phyloP scores from a whole-genome alignment of 2,113 vertebrate species.

The Vireo altiloquus region DNA sequence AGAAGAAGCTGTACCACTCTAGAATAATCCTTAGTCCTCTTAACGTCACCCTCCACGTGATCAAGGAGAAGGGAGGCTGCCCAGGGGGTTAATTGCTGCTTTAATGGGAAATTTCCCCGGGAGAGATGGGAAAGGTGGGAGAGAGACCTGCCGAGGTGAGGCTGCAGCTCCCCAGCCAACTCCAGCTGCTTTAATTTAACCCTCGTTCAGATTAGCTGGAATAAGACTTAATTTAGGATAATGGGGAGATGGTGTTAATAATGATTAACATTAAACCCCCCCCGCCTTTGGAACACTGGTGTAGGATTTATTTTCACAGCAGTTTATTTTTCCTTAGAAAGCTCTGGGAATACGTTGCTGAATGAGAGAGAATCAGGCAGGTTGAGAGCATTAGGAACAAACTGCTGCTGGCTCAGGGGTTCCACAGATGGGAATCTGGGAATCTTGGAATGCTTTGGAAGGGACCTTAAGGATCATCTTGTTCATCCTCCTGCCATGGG shows the following conservation, averaged over 20 bases:
- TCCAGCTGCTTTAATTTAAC: background rate
- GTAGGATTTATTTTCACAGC: background rate
- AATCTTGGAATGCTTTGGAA: background rate
- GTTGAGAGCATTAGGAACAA: background rate
- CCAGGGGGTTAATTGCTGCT: background rate
- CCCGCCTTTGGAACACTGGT: background rate
- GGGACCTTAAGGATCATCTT: background rate
- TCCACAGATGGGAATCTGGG: background rate
- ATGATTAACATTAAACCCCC: background rate
- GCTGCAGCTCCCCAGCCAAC: background rate
- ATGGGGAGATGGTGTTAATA: background rate
- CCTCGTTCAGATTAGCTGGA: background rate
- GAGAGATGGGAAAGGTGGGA: background rate
- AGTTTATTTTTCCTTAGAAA: background rate
- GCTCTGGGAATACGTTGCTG: background rate
- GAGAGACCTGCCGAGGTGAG: background rate
- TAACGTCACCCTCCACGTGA: background rate
- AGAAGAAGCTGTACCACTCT: background rate
- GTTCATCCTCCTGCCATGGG: background rate
- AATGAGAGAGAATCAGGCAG: background rate
- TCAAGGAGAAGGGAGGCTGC: background rate
- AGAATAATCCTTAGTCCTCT: background rate
- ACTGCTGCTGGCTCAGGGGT: background rate
- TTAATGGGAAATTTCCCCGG: background rate
- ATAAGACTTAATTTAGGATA: background rate